Evolutionary conservation across 2,113 vertebrate genomes (phyloP).

Genomic region (Clarias batrachus): DNA sequence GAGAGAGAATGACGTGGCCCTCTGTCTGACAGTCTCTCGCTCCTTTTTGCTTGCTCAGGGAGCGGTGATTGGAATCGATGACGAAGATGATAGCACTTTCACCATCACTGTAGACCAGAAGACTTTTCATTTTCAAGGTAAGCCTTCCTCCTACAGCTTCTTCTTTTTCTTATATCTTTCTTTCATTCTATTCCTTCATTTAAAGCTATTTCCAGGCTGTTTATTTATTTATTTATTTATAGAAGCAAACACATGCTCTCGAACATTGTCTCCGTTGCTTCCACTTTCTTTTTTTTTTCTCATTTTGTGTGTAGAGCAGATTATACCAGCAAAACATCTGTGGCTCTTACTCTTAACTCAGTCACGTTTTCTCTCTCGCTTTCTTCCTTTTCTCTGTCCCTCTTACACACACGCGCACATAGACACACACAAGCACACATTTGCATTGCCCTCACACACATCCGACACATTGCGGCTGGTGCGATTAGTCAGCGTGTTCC

Average conservation of each 20-base stretch:
- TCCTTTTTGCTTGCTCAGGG: constrained; percentile 84
- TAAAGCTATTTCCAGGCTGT: constrained; percentile 8
- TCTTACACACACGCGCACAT: not conserved
- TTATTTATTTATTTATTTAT: constrained; percentile 35
- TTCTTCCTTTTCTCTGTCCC: not conserved
- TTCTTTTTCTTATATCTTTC: constrained; percentile 51
- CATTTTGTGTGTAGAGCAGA: constrained; percentile 34
- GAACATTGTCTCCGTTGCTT: not conserved
- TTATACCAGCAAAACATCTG: constrained; percentile 14
- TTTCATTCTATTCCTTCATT: not conserved
- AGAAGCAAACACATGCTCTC: constrained; percentile 32
- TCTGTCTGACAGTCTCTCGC: constrained; percentile 77
- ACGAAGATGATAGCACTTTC: constrained; percentile 99
- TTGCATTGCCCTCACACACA: constrained; percentile 22
- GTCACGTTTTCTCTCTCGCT: not conserved
- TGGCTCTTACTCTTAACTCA: not conserved
- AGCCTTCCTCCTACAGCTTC: constrained; percentile 61
- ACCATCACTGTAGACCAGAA: constrained; percentile 99
- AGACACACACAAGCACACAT: not conserved
- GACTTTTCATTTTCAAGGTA: constrained; percentile 99
- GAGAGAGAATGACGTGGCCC: constrained; percentile 85
- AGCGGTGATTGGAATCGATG: constrained; percentile 99
- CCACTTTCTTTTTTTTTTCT: constrained; percentile 12
- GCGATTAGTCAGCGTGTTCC: constrained; percentile 33
- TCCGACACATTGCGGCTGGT: constrained; percentile 25